Percentiles rank a stretch among this genome's conserved stretches.
Conservation (phyloP, 2,888 invertebrate species). For the Noctua janthe region DNA sequence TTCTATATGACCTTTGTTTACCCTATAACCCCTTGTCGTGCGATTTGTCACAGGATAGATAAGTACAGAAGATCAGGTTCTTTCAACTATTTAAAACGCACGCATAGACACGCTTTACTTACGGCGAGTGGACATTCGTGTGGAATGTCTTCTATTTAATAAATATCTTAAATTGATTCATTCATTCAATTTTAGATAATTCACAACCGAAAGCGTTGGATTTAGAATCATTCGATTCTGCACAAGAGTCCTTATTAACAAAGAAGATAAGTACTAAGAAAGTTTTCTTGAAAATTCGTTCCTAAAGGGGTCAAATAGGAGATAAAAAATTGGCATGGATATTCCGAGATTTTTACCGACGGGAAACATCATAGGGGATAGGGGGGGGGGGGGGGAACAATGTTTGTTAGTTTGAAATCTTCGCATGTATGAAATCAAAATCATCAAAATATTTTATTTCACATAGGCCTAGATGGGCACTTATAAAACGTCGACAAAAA, state of each 20-base stretch:
- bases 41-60: slow-evolving; percentile 5
- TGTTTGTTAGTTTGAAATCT: too few species aligned
- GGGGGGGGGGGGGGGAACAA: too few species aligned
- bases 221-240: neutral
- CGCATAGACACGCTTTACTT: too few species aligned
- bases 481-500: too few species aligned
- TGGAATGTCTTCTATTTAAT: too few species aligned
- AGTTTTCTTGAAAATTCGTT: neutral
- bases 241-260: neutral
- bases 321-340: neutral
- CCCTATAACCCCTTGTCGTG: slow-evolving; percentile 56
- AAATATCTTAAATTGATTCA: too few species aligned
- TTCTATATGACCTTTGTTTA: slow-evolving; percentile 63
- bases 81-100: neutral
- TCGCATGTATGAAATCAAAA: too few species aligned
- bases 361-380: neutral
- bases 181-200: neutral
- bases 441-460: too few species aligned
- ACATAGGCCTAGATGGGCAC: too few species aligned
- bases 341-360: neutral
- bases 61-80: neutral
- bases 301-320: neutral
- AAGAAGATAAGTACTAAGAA: neutral
- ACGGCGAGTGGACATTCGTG: neutral
- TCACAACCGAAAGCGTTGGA: neutral